Percentiles rank a stretch among this genome's conserved stretches.
These are phyloP conservation scores for Bellardia pandia DNA, from an alignment of 2,888 invertebrate genomes.

Conservation along the genomic window DNA sequence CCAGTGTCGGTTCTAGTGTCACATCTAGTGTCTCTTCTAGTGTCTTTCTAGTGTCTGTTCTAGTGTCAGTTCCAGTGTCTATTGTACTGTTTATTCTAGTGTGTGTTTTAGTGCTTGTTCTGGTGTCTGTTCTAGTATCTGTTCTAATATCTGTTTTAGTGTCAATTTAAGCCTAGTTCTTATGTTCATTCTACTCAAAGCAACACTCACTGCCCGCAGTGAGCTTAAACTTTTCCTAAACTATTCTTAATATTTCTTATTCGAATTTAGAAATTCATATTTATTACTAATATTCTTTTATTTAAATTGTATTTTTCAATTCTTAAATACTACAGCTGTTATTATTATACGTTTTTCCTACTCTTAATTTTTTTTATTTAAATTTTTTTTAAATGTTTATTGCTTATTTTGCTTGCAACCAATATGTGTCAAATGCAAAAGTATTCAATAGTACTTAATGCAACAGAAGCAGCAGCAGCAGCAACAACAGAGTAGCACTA, in stretches of 20 bases:
- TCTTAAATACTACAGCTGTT: not conserved
- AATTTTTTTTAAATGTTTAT: conserved; percentile 53
- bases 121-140: too few relatives aligned
- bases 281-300: not conserved
- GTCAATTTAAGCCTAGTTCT: too few relatives aligned
- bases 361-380: not conserved
- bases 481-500: not conserved
- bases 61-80: too few relatives aligned
- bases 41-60: too few relatives aligned
- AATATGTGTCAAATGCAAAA: conserved; percentile 73
- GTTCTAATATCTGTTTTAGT: too few relatives aligned
- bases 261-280: not conserved
- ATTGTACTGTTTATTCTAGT: too few relatives aligned
- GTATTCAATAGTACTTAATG: conserved; percentile 40
- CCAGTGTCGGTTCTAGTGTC: too few relatives aligned
- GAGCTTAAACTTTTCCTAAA: too few relatives aligned
- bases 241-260: not conserved
- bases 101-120: too few relatives aligned
- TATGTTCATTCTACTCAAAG: too few relatives aligned
- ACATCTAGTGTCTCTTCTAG: too few relatives aligned
- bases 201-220: too few relatives aligned
- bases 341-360: not conserved
- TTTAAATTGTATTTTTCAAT: not conserved
- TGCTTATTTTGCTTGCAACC: conserved; percentile 62
- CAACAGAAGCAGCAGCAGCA: not conserved